phyloP scores from a whole-genome alignment of 2,888 invertebrate genomes.

The Clepsis dumicolana region DNA sequence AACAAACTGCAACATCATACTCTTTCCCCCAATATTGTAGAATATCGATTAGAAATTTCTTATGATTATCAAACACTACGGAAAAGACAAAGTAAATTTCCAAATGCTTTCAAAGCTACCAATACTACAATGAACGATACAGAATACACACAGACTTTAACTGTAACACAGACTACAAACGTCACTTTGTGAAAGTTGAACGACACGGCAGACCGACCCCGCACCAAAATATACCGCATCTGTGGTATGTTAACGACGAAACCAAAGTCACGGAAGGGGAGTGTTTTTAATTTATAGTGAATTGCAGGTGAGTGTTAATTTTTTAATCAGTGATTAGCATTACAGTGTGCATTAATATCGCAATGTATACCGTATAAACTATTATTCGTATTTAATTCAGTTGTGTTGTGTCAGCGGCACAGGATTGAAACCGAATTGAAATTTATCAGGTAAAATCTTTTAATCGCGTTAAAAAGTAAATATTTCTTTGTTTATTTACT shows the following conservation, averaged over 20 bases:
- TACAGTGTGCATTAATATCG: conserved; percentile 27
- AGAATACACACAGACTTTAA: not conserved
- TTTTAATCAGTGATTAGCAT: conserved; percentile 40
- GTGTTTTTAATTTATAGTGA: conserved; percentile 59
- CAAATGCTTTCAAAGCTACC: no score
- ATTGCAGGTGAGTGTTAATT: conserved; percentile 51
- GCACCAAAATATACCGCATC: conserved; percentile 37
- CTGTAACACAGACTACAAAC: conserved; percentile 22
- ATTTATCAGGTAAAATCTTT: conserved; percentile 35
- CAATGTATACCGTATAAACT: conserved; percentile 17
- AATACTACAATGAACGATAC: not conserved
- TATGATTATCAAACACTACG: no score
- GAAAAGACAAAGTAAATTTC: no score
- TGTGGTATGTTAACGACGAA: conserved; percentile 42
- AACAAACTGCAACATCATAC: no score
- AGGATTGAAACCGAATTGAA: conserved; percentile 23
- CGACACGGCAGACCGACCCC: not conserved
- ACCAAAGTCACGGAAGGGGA: conserved; percentile 50
- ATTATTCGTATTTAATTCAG: conserved; percentile 8
- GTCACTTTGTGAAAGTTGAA: conserved; percentile 27
- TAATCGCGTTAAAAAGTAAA: conserved; percentile 32
- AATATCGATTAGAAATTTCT: no score
- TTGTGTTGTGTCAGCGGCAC: conserved; percentile 39
- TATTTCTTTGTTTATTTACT: conserved; percentile 40
- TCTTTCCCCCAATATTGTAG: no score